Percentiles rank a stretch among this genome's conserved stretches.
These are phyloP conservation scores for Podabrus alpinus DNA, from an alignment of 2,888 invertebrate species.

Conservation along the genomic window DNA sequence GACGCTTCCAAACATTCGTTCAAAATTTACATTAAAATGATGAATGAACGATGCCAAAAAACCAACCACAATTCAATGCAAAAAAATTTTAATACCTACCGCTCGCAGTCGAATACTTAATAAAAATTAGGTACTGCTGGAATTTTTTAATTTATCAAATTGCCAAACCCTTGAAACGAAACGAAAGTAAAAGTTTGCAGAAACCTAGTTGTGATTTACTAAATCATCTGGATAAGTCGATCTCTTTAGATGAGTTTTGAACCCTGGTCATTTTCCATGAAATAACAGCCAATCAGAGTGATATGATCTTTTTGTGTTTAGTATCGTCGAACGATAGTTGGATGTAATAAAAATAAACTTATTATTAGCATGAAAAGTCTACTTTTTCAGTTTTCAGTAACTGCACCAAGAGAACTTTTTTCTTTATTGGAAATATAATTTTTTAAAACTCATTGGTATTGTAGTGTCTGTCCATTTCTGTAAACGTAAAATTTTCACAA, in stretches of 20 bases:
- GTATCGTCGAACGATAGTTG: no score
- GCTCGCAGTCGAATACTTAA: not conserved
- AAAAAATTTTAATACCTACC: not conserved
- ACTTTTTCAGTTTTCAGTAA: no score
- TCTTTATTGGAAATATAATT: no score
- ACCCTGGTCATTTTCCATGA: not conserved
- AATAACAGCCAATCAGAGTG: not conserved
- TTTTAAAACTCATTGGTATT: no score
- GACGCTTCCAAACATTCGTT: not conserved
- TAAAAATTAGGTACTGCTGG: not conserved
- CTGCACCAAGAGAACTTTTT: no score
- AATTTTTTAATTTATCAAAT: not conserved
- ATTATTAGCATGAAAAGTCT: no score
- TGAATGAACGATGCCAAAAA: not conserved
- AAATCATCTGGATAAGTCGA: not conserved
- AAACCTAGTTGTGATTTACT: not conserved
- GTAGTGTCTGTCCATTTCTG: no score
- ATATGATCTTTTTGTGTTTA: no score
- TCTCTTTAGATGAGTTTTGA: not conserved
- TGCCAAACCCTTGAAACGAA: not conserved
- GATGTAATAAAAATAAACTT: no score
- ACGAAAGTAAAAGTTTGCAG: no score
- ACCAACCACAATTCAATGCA: not conserved
- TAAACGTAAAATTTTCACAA: no score
- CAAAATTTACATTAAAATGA: not conserved